A percentile compares a stretch with the other conserved stretches of the same genome.
Evolutionary conservation across 23 tunicate genomes (phyloP).

Genomic region (Oikopleura dioica): DNA sequence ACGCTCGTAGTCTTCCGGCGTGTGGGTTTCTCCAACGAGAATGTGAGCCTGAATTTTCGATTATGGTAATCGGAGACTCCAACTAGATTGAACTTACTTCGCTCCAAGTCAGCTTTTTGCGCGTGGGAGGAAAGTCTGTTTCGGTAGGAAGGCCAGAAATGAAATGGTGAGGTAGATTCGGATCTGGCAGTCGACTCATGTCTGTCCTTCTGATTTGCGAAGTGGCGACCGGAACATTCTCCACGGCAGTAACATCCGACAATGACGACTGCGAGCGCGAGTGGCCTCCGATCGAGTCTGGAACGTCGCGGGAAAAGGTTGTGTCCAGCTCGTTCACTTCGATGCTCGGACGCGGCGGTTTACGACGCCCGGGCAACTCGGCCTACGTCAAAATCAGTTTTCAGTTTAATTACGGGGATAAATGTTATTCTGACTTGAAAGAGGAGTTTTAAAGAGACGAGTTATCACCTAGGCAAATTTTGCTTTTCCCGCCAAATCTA

Average conservation of each 20-base stretch:
- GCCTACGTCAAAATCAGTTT: background rate
- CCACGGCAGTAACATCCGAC: background rate
- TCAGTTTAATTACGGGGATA: too few species aligned
- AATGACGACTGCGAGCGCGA: background rate
- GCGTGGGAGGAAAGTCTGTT: background rate
- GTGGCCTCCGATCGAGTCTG: background rate
- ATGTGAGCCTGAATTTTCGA: background rate
- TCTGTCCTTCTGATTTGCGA: background rate
- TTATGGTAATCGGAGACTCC: too few species aligned
- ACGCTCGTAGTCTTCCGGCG: slow-evolving; percentile 61
- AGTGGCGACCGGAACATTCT: background rate
- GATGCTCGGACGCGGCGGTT: background rate
- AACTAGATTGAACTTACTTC: too few species aligned
- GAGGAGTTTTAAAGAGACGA: too few species aligned
- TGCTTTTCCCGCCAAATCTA: too few species aligned
- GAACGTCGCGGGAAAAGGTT: background rate
- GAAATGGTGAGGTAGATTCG: background rate
- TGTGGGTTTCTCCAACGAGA: slow-evolving; percentile 22
- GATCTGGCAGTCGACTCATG: background rate
- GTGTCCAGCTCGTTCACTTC: background rate
- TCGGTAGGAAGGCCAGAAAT: background rate
- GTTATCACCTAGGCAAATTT: too few species aligned
- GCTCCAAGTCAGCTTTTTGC: background rate
- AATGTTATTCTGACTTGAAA: too few species aligned
- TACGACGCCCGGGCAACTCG: background rate